Base-by-base conservation (phyloP, 1,140 invertebrate species). In the Bursaphelenchus mucronatus region DNA sequence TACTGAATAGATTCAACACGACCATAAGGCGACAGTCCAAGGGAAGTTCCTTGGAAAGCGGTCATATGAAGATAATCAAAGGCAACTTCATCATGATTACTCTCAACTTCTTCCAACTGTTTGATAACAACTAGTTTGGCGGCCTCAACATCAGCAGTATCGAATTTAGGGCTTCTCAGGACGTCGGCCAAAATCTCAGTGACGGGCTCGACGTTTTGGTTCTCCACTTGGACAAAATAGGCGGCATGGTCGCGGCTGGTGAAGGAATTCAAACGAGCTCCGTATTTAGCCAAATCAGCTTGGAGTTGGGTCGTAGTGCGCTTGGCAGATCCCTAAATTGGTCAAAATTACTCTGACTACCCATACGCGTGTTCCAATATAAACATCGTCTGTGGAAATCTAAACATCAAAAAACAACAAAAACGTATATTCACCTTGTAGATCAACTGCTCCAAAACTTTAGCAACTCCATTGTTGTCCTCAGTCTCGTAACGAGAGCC, bases 51-150 rank as follows among this genome's bases (percentile, higher is more conserved):
- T 84, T 97, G 92, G 83, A 90, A 99, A 6, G 96, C 96, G 21
- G 89, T 90, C 2, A 93, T 87, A 82, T 99, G 96, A 17, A 99
- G 86, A 83, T 98, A 92, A 85, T 99, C 96, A 82, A 98, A 97
- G 8, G 97, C 93, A 64, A 98, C 94, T 84, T 97, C 95, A 83
- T 98, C 93, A n/a, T 97, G 85, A 82, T 97, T 97, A 63, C 90
- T 93, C 82, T 99, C 95, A 19, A 97, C 91, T 83, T 97, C 94
- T 76, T 98, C 93, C 93, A 99, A 97, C 84, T 98, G 94, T 63
- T 94, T 86, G 3, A 99, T 84, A 80, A 99, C 97, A 4, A 97
- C 93, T 11, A 91, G 90, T 68, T 95, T 86, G 84, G 99, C 96
- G 71, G 92, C 86, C 85, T 99, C 94, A 79, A 99, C 96, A 84